A percentile compares a stretch with the other conserved stretches of the same genome.
phyloP scores from a whole-genome alignment of 2,888 invertebrate genomes.

The Aphidoletes aphidimyza region DNA sequence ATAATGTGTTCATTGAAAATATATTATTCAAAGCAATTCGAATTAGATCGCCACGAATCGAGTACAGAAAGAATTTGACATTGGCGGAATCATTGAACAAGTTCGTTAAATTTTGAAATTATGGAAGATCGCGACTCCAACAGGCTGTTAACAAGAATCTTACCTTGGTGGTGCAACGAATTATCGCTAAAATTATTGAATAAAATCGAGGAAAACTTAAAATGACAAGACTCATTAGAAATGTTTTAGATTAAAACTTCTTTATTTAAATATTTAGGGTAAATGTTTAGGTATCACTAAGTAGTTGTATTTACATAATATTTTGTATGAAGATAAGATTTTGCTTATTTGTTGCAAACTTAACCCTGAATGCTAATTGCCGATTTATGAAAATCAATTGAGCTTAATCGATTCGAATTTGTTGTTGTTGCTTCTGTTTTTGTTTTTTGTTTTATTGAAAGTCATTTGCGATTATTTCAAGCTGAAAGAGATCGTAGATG shows the following conservation, averaged over 20 bases:
- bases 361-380: constrained; percentile 44
- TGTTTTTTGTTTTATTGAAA: neutral
- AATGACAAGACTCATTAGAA: neutral
- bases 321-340: neutral
- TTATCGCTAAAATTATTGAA: too few relatives aligned
- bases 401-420: constrained; percentile 10
- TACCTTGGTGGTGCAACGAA: too few relatives aligned
- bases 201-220: neutral
- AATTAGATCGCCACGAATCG: too few relatives aligned
- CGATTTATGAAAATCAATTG: constrained; percentile 5
- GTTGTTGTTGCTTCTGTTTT: too few relatives aligned
- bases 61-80: too few relatives aligned
- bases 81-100: too few relatives aligned
- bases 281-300: neutral
- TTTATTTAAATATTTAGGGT: neutral
- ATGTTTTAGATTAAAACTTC: neutral
- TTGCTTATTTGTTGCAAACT: constrained; percentile 19
- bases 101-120: neutral
- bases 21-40: too few relatives aligned
- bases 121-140: too few relatives aligned
- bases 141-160: too few relatives aligned
- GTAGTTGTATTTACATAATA: constrained; percentile 11
- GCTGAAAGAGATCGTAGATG: constrained; percentile 32
- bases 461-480: neutral
- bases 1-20: too few relatives aligned